These are phyloP conservation scores for Crypturellus tataupa DNA, from an alignment of 2,797 vertebrate genomes.

Conservation along the genomic window DNA sequence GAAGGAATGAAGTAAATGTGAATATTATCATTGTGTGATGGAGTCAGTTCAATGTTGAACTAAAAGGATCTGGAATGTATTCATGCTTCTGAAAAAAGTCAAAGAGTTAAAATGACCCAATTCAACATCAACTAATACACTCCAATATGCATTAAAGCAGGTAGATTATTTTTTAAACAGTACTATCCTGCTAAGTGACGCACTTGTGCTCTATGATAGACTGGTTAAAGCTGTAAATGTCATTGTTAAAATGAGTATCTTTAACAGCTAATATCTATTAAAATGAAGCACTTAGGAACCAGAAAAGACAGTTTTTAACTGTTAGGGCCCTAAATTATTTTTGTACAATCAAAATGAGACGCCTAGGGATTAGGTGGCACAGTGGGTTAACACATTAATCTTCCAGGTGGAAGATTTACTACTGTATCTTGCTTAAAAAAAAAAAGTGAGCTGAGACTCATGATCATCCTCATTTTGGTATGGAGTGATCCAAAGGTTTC, in stretches of 20 bases:
- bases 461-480: neutral
- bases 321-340: slow-evolving; percentile 67
- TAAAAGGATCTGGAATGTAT: slow-evolving; percentile 37
- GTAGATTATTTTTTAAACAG: slow-evolving; percentile 73
- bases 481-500: neutral
- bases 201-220: slow-evolving; percentile 64
- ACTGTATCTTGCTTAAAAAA: neutral
- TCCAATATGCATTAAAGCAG: slow-evolving; percentile 55
- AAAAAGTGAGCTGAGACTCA: neutral
- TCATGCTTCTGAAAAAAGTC: slow-evolving; percentile 24
- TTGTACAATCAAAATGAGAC: slow-evolving; percentile 54
- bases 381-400: slow-evolving; percentile 32
- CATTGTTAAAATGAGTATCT: slow-evolving; percentile 68
- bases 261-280: slow-evolving; percentile 73
- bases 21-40: neutral
- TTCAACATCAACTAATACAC: slow-evolving; percentile 45
- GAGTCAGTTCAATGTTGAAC: neutral
- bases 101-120: slow-evolving; percentile 67
- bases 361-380: slow-evolving; percentile 32
- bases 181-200: slow-evolving; percentile 56
- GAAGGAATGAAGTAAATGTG: neutral
- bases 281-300: slow-evolving; percentile 68
- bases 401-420: slow-evolving; percentile 19
- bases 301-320: slow-evolving; percentile 58
- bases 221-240: slow-evolving; percentile 67